These are phyloP conservation scores for Limnothrissa miodon DNA, from an alignment of 2,113 vertebrate genomes.

Conservation along the genomic window DNA sequence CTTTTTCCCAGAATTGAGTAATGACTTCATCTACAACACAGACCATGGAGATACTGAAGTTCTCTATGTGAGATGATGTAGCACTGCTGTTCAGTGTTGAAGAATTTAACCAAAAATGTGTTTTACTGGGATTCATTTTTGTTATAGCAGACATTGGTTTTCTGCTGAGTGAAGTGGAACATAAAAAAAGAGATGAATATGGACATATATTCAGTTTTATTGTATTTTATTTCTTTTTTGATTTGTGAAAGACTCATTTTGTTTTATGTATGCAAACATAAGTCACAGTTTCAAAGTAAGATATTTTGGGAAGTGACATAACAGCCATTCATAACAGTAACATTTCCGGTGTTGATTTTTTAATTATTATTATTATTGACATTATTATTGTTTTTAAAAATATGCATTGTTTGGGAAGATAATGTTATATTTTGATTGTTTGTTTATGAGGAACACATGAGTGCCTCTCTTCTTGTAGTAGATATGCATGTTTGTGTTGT, in stretches of 20 bases:
- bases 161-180: neutral
- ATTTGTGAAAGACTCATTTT: neutral
- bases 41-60: neutral
- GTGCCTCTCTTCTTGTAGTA: neutral
- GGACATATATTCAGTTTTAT: neutral
- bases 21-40: neutral
- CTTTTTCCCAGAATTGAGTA: neutral
- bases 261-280: neutral
- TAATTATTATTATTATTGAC: neutral
- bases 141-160: neutral
- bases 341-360: neutral
- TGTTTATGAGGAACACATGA: neutral
- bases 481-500: conserved; percentile 53
- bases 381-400: neutral
- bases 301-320: neutral
- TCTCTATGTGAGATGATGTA: neutral
- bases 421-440: neutral
- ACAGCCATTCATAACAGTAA: neutral
- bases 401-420: neutral
- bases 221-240: neutral
- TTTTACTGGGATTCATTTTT: neutral
- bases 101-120: conserved; percentile 1
- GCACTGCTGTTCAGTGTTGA: neutral
- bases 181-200: neutral
- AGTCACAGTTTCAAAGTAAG: neutral